phyloP scores from a whole-genome alignment of 2,888 invertebrate genomes.

The Epirrita christyi region DNA sequence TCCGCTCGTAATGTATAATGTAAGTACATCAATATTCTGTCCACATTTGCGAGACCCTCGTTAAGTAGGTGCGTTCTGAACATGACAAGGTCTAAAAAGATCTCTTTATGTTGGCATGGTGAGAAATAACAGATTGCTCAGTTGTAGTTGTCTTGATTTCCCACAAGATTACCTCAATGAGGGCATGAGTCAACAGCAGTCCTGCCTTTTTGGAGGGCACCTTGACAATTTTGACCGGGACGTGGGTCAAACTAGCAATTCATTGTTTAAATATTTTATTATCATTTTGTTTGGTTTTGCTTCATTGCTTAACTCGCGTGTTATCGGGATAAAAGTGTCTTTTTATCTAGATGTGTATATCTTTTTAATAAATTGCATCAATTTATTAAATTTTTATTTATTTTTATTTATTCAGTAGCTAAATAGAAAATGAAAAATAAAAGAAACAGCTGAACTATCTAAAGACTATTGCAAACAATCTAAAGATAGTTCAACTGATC shows the following conservation, averaged over 20 bases:
- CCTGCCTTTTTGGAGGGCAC: slow-evolving; percentile 39
- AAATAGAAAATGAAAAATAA: too few species aligned
- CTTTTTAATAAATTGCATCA: too few species aligned
- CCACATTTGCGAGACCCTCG: slow-evolving; percentile 42
- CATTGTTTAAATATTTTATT: not conserved
- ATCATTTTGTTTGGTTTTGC: too few species aligned
- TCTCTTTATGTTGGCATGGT: slow-evolving; percentile 55
- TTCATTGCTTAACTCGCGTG: too few species aligned
- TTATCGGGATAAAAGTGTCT: too few species aligned
- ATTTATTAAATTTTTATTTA: too few species aligned
- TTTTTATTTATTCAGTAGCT: too few species aligned
- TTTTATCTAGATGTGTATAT: too few species aligned
- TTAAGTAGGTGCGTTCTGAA: slow-evolving; percentile 32
- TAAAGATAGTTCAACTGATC: too few species aligned
- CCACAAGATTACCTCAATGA: slow-evolving; percentile 74
- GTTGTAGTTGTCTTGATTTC: slow-evolving; percentile 71
- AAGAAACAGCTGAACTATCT: too few species aligned
- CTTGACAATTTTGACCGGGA: slow-evolving; percentile 9
- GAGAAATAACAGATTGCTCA: slow-evolving; percentile 68
- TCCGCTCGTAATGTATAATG: slow-evolving; percentile 44
- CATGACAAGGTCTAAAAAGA: slow-evolving; percentile 33
- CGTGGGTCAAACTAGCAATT: not conserved
- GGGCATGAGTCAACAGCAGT: slow-evolving; percentile 66
- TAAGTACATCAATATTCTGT: slow-evolving; percentile 53
- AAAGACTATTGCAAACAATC: too few species aligned